Percentiles rank a stretch among this genome's conserved stretches.
Conservation (phyloP, 2,888 invertebrate genomes). For the Empis stercorea region DNA sequence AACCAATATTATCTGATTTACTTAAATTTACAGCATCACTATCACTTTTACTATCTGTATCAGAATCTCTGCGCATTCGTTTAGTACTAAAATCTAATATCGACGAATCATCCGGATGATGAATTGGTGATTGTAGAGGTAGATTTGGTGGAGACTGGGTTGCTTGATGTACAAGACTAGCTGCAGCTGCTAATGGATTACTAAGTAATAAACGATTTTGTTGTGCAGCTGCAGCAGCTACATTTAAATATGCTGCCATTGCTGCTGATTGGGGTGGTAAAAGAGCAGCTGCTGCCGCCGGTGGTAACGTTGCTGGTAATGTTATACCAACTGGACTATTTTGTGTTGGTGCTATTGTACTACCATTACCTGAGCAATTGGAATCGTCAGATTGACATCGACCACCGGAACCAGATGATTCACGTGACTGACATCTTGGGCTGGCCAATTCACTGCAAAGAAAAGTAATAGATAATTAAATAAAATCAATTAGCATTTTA, state of each 20-base stretch:
- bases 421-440: constrained; percentile 70
- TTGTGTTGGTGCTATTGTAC: constrained; percentile 39
- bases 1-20: constrained; percentile 44
- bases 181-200: constrained; percentile 59
- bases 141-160: constrained; percentile 34
- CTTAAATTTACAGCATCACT: constrained; percentile 59
- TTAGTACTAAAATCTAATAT: constrained; percentile 75
- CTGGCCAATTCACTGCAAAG: constrained; percentile 58
- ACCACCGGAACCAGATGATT: constrained; percentile 52
- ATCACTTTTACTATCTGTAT: constrained; percentile 45
- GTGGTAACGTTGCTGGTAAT: constrained; percentile 52
- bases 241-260: constrained; percentile 67
- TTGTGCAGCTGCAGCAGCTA: constrained; percentile 56
- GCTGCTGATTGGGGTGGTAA: constrained; percentile 69
- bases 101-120: constrained; percentile 39
- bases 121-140: constrained; percentile 42
- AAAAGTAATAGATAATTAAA: constrained; percentile 10
- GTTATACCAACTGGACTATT: constrained; percentile 53
- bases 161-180: constrained; percentile 42
- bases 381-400: constrained; percentile 68
- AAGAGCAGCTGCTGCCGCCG: constrained; percentile 48
- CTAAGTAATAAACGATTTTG: constrained; percentile 64
- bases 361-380: constrained; percentile 52
- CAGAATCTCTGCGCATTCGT: constrained; percentile 40
- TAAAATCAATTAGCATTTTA: too few relatives aligned